A percentile compares a stretch with the other conserved stretches of the same genome.
Conservation (phyloP, 2,888 invertebrate species). For the Limnephilus rhombicus region DNA sequence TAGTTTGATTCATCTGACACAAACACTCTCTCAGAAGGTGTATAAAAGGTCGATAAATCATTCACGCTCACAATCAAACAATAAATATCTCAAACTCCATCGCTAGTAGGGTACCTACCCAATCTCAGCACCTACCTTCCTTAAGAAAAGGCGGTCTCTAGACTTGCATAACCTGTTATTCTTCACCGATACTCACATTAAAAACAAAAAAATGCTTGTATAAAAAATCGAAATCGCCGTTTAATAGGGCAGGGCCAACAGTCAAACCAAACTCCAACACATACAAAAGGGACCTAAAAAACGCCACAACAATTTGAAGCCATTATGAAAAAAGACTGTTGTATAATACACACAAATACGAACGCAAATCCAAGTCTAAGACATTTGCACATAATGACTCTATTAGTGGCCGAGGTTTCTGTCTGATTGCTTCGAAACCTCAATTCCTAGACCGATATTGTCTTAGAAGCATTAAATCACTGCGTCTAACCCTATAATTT, state of each 20-base stretch:
- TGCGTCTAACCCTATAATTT: conserved; percentile 39
- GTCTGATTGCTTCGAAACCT: conserved; percentile 55
- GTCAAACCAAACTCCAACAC: conserved; percentile 46
- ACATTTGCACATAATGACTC: conserved; percentile 66
- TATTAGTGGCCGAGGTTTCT: conserved; percentile 63
- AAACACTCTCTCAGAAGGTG: background rate
- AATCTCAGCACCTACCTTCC: conserved; percentile 57
- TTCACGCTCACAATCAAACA: conserved; percentile 38
- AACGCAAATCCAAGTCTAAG: conserved; percentile 53
- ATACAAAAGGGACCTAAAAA: conserved; percentile 53
- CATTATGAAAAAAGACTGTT: conserved; percentile 55
- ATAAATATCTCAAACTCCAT: conserved; percentile 36
- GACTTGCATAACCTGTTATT: conserved; percentile 63
- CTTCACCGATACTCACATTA: conserved; percentile 57
- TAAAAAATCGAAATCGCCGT: conserved; percentile 58
- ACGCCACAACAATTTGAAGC: conserved; percentile 57
- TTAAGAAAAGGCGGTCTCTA: conserved; percentile 62
- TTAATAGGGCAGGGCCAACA: conserved; percentile 61
- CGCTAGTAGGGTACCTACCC: conserved; percentile 33
- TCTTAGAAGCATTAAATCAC: conserved; percentile 45
- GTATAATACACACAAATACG: conserved; percentile 51
- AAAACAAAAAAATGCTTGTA: conserved; percentile 52
- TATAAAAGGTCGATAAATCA: conserved; percentile 49
- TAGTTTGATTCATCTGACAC: conserved; percentile 9
- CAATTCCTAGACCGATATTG: conserved; percentile 43